Base-by-base conservation (phyloP, 2,113 vertebrate genomes). In the Gulo gulo region DNA sequence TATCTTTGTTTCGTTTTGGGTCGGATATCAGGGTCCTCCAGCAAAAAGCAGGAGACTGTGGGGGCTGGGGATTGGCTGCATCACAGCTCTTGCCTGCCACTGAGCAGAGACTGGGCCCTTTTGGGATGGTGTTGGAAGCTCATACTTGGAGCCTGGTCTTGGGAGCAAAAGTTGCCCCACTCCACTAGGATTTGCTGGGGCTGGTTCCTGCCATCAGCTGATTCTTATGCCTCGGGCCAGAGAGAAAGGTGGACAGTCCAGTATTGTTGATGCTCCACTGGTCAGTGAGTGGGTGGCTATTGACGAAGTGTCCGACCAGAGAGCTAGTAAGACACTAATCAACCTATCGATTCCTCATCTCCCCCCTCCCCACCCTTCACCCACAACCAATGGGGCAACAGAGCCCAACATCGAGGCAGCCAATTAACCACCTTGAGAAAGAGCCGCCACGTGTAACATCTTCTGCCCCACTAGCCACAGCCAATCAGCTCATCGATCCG, bases 291-390 rank as follows among this genome's bases (percentile, higher is more conserved):
- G 98, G 98, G 98, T 98, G 98, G 98, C 98, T 99, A 99, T 99
- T 98, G 99, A 99, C 99, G 98, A 99, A 98, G 98, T 99, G 99
- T 99, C 99, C 99, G 98, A 98, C 98, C 98, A 98, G 99, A 99
- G 98, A 99, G 99, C 99, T 99, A 96, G 98, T 98, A 98, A 99
- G 99, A 99, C 99, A 99, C 99, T 99, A 99, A 99, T 99, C 99
- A 99, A 98, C 98, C 98, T 98, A 99, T 99, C 98, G 99, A 99
- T 99, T 98, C 97, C 94, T 91, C 85, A 74, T 94, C 95, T 90
- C 95, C 65, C 83, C 73, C 78, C 42, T 67, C 73, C 45, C 78
- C 6, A 69, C 63, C 89, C 95, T 93, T 92, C 31, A 52, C 88
- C 98, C 0, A 96, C 97, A 99, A 99, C 99, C 99, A 98, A 99